Base-by-base conservation (phyloP, 2,797 vertebrate species). In the Enteromius anoplus region DNA sequence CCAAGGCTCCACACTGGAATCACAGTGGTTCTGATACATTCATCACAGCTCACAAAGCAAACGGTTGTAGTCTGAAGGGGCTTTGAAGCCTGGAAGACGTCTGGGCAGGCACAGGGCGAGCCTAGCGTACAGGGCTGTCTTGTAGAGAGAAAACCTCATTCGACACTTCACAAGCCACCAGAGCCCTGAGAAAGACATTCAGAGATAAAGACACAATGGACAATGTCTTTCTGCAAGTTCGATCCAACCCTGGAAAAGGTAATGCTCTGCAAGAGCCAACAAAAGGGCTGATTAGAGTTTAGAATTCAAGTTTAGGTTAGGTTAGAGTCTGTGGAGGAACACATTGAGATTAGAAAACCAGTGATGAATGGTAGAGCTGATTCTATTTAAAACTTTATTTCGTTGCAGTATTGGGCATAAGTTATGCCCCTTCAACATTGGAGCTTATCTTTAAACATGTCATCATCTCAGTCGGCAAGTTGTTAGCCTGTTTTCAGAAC, bases 11-110 rank as follows among this genome's bases (percentile, higher is more conserved):
- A 90, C 85, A 55, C 85, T 86, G 88, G 82, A 85, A 82, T 87
- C 78, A 42, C 88, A 85, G 82, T 70, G 45, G 85, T 89, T 92
- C 89, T 91, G 89, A 90, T 90, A 93, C 91, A 95, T 95, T 94
- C 92, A 95, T 95, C 94, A 94, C 91, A 88, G 91, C 92, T 93
- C 93, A 92, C 92, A 92, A 92, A 92, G 92, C 91, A 90, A 89
- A 84, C 72, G 85, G 91, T 89, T 91, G 82, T 51, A 62, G 75
- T 78, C 60, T 37, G 55, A 76, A 81, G 75, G 81, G 80, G 83
- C 85, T 83, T 77, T 83, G 82, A 83, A 83, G 66, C 21, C 75
- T 92, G 89, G 92, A 92, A 91, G 85, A 85, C 87, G 87, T 90
- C 91, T 89, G 87, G 81, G 90, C 90, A 88, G 51, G 86, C 85